Evolutionary conservation across 2,888 invertebrate genomes (phyloP).

Genomic region (Odontothrips loti): DNA sequence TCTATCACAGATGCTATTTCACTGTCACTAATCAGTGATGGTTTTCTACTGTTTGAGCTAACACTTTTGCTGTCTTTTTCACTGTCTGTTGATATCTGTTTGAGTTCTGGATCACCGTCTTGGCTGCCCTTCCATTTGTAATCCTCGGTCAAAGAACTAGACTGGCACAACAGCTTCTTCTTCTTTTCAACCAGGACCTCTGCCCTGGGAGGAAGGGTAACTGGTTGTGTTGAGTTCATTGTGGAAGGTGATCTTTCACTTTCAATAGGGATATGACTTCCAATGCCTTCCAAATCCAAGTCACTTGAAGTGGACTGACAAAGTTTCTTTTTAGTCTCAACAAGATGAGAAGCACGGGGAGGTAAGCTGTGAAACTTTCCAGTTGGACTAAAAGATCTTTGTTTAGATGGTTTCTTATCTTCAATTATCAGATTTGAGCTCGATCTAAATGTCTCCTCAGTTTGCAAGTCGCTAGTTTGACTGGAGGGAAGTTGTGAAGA

Average conservation of each 20-base stretch:
- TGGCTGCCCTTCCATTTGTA: neutral
- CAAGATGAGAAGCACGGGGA: neutral
- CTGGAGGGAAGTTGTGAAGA: neutral
- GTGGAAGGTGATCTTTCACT: neutral
- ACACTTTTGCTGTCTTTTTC: neutral
- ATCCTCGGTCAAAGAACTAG: neutral
- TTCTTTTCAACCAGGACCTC: conserved; percentile 3
- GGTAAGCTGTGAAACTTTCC: neutral
- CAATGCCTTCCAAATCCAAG: neutral
- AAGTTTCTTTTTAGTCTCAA: conserved; percentile 10
- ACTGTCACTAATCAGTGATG: neutral
- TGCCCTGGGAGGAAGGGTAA: neutral
- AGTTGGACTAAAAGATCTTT: neutral
- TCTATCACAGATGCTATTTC: conserved; percentile 11
- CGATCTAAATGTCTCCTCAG: neutral
- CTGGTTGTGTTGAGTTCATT: neutral
- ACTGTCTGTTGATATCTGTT: neutral
- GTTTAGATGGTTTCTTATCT: neutral
- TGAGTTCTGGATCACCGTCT: neutral
- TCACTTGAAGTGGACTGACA: conserved; percentile 15
- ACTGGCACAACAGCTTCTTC: neutral
- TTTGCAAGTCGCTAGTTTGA: neutral
- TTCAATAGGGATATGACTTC: neutral
- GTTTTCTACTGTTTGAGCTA: neutral
- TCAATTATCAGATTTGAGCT: neutral